Base-by-base conservation (phyloP, 2,888 invertebrate species). In the Drosophila nr. perissopoda region DNA sequence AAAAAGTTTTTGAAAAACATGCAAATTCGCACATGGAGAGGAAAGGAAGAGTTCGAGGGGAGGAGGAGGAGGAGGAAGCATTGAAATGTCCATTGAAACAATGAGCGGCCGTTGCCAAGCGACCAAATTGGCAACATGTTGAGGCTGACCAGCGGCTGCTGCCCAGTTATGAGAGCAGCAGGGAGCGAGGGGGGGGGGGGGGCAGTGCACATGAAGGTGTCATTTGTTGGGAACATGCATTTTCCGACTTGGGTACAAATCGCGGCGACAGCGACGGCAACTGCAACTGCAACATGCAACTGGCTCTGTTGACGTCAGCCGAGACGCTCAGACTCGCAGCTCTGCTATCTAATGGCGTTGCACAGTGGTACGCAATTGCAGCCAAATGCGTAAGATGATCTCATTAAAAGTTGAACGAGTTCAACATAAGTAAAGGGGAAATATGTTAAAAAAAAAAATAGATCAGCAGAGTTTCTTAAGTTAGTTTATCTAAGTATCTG, bases 171-270 rank as follows among this genome's bases (percentile, higher is more conserved):
- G 86, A 81, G 57, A 63, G 68, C 34, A 51, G 38, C 10, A 46
- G 29, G 38, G n/a, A 8, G 25, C 6, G 36, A 46, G 29, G 33
- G 64, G 59, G 21, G 25, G 16, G 5, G 56, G 11, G 46, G 58
- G 2, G 62, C 63, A 75, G 74, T 71, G 82, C 81, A 81, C 89
- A 78, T 89, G 86, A 88, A 91, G 91, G 89, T 90, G 91, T 91
- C 91, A 91, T 91, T 91, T 91, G 91, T 89, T 83, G 83, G 80
- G 71, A 81, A 86, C 91, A 90, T 89, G 90, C 83, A 88, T 89
- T 91, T 79, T 82, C 82, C 83, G 91, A 84, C 91, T 88, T 76
- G 88, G 74, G 77, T 87, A 90, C 89, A 90, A 90, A 90, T 90
- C 90, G 91, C 86, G 76, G 68, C 76, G 82, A 81, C 78, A 77